These are phyloP conservation scores for Triplophysa siluroides DNA, from an alignment of 2,113 vertebrate species.

Conservation along the genomic window DNA sequence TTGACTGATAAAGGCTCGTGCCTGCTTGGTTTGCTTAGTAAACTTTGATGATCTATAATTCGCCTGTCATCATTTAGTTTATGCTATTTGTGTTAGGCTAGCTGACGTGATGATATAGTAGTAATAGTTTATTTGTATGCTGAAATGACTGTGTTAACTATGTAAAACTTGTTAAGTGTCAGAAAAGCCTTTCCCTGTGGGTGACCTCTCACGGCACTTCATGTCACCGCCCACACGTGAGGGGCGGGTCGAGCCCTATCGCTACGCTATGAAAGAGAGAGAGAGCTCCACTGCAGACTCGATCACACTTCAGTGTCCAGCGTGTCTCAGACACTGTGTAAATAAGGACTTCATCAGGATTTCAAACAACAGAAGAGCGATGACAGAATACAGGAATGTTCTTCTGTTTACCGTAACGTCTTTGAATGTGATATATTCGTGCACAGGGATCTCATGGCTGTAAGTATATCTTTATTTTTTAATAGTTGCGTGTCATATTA, in stretches of 20 bases:
- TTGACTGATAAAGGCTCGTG: background rate
- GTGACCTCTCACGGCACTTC: background rate
- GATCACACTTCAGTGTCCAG: background rate
- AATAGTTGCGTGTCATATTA: background rate
- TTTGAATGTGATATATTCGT: constrained; percentile 49
- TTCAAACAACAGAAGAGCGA: constrained; percentile 4
- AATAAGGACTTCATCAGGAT: background rate
- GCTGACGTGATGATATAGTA: background rate
- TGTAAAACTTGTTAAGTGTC: too few relatives aligned
- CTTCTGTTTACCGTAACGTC: constrained; percentile 24
- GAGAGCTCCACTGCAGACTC: background rate
- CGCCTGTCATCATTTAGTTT: background rate
- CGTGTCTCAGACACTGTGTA: background rate
- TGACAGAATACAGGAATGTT: constrained; percentile 9
- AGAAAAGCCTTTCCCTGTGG: too few relatives aligned
- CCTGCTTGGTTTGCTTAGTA: background rate
- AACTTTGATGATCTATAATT: background rate
- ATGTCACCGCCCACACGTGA: constrained; percentile 3
- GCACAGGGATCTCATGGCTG: constrained; percentile 75
- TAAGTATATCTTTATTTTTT: constrained; percentile 60
- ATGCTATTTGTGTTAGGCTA: background rate
- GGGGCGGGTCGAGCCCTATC: constrained; percentile 30
- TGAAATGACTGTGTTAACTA: background rate
- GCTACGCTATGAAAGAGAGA: constrained; percentile 27
- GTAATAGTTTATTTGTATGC: background rate